These are phyloP conservation scores for Ardeotis arabs DNA, from an alignment of 2,113 vertebrate species.

Conservation along the genomic window DNA sequence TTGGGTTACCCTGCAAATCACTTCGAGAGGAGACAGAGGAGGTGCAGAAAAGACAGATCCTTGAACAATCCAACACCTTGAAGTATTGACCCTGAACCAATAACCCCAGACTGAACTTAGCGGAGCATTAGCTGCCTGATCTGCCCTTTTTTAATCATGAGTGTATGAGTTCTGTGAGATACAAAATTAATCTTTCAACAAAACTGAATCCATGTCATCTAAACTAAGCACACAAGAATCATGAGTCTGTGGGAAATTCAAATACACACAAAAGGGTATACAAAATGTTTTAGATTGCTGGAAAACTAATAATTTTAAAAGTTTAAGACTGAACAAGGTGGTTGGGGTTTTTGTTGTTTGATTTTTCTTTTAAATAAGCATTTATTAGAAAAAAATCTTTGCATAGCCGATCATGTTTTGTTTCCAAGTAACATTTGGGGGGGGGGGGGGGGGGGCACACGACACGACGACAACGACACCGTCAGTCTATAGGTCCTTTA, in stretches of 20 bases:
- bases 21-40: background rate
- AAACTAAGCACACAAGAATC: background rate
- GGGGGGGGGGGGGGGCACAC: background rate
- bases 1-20: background rate
- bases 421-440: background rate
- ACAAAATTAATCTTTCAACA: background rate
- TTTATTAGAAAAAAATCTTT: background rate
- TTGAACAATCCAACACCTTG: background rate
- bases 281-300: background rate
- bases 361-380: background rate
- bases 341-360: background rate
- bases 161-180: background rate
- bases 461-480: too few relatives aligned
- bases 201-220: background rate
- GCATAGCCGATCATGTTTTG: background rate
- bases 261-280: background rate
- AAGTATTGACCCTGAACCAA: background rate
- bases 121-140: background rate
- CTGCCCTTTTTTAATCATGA: background rate
- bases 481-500: background rate
- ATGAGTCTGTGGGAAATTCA: background rate
- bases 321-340: background rate
- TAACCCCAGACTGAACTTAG: background rate
- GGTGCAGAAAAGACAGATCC: background rate
- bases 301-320: background rate